A percentile compares a stretch with the other conserved stretches of the same genome.
Evolutionary conservation across 2,797 vertebrate genomes (phyloP).

Genomic region (Pangasius krempfi): DNA sequence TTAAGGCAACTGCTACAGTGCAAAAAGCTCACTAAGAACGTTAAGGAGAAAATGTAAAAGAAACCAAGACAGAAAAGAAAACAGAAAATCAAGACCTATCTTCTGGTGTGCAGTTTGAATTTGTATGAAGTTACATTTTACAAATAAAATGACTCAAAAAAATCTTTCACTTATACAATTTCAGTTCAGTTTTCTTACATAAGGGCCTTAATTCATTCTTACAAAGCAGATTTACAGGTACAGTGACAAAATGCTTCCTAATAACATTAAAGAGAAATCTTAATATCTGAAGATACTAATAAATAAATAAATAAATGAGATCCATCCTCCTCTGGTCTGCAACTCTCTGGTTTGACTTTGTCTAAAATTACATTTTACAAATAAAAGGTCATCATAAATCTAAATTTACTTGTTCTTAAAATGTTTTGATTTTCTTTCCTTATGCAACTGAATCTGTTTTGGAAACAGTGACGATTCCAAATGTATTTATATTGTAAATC

Average conservation of each 20-base stretch:
- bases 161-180: neutral
- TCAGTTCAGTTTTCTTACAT: neutral
- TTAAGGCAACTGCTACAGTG: too few relatives aligned
- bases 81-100: neutral
- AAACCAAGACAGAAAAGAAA: neutral
- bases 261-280: neutral
- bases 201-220: neutral
- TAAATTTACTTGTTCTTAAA: neutral
- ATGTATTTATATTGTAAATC: neutral
- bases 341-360: neutral
- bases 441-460: neutral
- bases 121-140: neutral
- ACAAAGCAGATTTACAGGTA: neutral
- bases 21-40: neutral
- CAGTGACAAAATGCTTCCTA: neutral
- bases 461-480: neutral
- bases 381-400: neutral
- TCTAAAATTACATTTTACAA: neutral
- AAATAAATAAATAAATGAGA: neutral
- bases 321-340: neutral
- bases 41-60: neutral
- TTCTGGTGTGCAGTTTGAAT: neutral
- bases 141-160: neutral
- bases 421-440: neutral
- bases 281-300: neutral